Percentiles rank a stretch among this genome's conserved stretches.
Evolutionary conservation across 2,888 invertebrate genomes (phyloP).

Genomic region (Miltochrista miniata): DNA sequence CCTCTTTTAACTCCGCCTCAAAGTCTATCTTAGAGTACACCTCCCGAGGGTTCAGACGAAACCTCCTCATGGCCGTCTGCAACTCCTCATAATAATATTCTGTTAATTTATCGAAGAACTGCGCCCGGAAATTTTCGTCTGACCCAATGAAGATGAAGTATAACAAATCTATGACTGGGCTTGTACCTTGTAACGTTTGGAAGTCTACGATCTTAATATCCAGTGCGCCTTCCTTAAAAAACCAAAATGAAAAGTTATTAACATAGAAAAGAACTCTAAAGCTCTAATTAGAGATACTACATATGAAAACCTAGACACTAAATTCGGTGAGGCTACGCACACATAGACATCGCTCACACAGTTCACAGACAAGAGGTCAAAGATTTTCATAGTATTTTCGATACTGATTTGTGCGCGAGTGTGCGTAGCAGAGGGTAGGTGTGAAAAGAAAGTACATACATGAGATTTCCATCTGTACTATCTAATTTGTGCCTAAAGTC

Average conservation of each 20-base stretch:
- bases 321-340: no score
- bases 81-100: conserved; percentile 47
- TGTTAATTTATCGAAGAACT: conserved; percentile 35
- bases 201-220: conserved; percentile 51
- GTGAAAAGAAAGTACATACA: no score
- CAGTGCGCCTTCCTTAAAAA: conserved; percentile 44
- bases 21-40: conserved; percentile 52
- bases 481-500: no score
- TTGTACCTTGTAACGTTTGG: conserved; percentile 53
- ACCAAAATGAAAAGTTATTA: not conserved
- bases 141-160: conserved; percentile 59
- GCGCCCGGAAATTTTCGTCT: conserved; percentile 51
- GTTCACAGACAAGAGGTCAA: no score
- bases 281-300: no score
- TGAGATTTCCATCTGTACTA: no score
- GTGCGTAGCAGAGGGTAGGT: no score
- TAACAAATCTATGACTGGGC: conserved; percentile 49
- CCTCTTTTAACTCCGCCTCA: conserved; percentile 51
- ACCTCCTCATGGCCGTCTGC: conserved; percentile 33
- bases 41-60: conserved; percentile 41
- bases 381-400: no score
- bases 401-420: no score
- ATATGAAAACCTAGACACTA: no score
- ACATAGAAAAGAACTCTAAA: no score
- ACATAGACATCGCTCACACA: no score